Evolutionary conservation across 2,113 vertebrate genomes (phyloP).

Genomic region (Laterallus jamaicensis): DNA sequence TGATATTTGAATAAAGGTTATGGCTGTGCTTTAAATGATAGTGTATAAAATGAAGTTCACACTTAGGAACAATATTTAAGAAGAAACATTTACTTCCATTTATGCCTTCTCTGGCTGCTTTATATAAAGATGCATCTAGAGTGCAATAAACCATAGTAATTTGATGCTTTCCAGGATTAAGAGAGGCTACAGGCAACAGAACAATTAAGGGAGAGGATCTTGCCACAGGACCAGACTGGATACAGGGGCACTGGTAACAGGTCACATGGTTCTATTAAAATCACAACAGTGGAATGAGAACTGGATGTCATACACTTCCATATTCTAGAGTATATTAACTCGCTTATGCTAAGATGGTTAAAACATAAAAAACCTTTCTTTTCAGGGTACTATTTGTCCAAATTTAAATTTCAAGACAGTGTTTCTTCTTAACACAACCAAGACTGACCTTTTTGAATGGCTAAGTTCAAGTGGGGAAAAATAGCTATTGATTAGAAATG

Average conservation of each 20-base stretch:
- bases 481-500: not conserved
- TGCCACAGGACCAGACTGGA: not conserved
- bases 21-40: not conserved
- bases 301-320: not conserved
- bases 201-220: not conserved
- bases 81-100: not conserved
- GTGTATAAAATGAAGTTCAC: not conserved
- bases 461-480: not conserved
- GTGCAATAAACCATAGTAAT: not conserved
- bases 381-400: not conserved
- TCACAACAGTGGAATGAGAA: not conserved
- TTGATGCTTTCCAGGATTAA: not conserved
- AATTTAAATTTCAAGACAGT: not conserved
- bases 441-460: not conserved
- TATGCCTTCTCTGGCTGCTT: not conserved
- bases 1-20: slow-evolving; percentile 15
- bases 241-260: not conserved
- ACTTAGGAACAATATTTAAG: not conserved
- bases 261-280: not conserved
- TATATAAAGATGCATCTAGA: not conserved
- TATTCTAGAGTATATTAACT: not conserved
- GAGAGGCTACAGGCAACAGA: not conserved
- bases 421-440: not conserved
- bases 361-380: not conserved
- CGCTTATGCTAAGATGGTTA: not conserved